Base-by-base conservation (phyloP, 2,797 vertebrate species). In the Tympanoctomys barrerae region DNA sequence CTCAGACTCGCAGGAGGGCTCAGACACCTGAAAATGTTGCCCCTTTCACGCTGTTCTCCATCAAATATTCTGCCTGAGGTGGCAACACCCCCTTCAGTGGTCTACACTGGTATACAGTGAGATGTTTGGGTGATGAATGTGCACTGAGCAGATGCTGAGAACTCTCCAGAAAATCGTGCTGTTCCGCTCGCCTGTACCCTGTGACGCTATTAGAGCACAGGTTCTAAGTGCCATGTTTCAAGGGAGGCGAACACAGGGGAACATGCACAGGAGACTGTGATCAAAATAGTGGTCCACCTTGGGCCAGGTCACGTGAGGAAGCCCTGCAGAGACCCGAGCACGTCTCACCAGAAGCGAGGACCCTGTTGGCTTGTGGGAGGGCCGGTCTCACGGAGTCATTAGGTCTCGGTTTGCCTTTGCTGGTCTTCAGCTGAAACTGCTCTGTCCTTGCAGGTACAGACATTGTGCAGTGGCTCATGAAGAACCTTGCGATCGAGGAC, bases 391-490 rank as follows among this genome's bases (percentile, higher is more conserved):
- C 21, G 62, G 70, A 52, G 21, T 18, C 46, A 86, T 28, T 54
- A 49, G 19, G 28, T 36, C n/a, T 78, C n/a, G 18, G 57, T 39
- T 87, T 66, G 39, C 31, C 57, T 89, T 94, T 57, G 14, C 31
- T 82, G 31, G 31, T 83, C 77, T 97, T 97, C 1, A 0, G 3
- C 31, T 36, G 80, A 91, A 90, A 96, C 70, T 73, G 7, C 24
- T 85, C 92, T 98, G 66, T 98, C 98, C 28, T 98, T 97, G 36
- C 96, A 99, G 99, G 99, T 96, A 98, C 99, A 8, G 99, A 99
- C 96, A 99, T 99, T 97, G 99, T 99, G 57, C 99, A 99, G 98
- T 99, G 99, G 99, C 98, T 99, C 96, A 99, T 99, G 98, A 99
- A 99, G 98, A 99, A 99, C 96, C 99, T 99, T 96, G 99, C 62